A percentile compares a stretch with the other conserved stretches of the same genome.
These are phyloP conservation scores for Irena cyanogastra DNA, from an alignment of 2,113 vertebrate genomes.

Conservation along the genomic window DNA sequence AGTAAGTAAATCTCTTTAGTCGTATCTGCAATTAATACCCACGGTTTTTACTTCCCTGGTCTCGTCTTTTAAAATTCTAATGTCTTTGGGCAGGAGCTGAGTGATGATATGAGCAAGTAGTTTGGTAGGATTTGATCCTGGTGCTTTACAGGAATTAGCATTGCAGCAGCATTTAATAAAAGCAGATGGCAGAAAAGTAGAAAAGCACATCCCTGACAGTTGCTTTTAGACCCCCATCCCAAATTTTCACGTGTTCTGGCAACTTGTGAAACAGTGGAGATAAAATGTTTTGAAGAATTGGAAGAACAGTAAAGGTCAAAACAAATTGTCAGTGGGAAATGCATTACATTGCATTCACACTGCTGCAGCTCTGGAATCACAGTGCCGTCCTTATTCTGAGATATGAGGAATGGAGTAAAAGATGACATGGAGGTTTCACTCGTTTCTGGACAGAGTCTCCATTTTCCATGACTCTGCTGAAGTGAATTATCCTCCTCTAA, in stretches of 20 bases:
- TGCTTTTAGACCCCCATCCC: neutral
- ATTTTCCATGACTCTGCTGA: neutral
- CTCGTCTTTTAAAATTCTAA: neutral
- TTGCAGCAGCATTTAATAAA: neutral
- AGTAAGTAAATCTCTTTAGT: neutral
- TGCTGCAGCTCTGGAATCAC: neutral
- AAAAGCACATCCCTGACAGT: neutral
- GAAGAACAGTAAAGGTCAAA: neutral
- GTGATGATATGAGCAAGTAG: neutral
- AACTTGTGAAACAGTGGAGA: neutral
- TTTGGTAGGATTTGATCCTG: neutral
- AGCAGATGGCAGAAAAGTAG: neutral
- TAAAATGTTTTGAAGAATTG: neutral
- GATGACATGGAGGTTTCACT: neutral
- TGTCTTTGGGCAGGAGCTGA: neutral
- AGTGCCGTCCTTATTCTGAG: neutral
- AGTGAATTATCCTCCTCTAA: neutral
- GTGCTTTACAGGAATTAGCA: neutral
- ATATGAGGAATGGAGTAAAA: neutral
- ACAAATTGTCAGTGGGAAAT: neutral
- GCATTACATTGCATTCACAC: neutral
- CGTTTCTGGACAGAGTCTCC: neutral
- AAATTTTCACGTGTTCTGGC: neutral
- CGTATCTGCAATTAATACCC: neutral
- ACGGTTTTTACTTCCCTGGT: neutral